Conservation (phyloP, 37 sponge, comb jelly and placozoan species). For the Theonella swinhoei region DNA sequence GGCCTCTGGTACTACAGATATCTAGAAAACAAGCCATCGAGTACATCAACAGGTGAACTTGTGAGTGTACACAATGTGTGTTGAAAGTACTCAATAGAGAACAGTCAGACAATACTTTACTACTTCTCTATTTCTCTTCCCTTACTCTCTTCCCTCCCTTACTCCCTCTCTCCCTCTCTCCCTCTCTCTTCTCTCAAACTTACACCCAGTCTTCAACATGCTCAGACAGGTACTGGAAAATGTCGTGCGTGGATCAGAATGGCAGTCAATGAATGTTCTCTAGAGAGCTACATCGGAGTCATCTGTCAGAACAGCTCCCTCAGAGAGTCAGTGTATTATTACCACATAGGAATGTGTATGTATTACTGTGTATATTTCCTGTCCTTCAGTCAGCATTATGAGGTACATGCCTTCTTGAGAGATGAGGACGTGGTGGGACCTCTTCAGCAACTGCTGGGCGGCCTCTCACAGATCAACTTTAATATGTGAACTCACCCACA, state of each 20-base stretch:
- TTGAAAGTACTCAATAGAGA: background rate
- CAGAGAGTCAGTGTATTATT: constrained; percentile 16
- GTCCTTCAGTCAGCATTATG: constrained; percentile 72
- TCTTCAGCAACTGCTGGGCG: constrained; percentile 62
- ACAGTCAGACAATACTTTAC: too few species aligned
- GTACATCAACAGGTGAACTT: constrained; percentile 69
- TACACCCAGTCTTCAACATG: constrained; percentile 77
- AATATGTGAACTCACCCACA: constrained; percentile 51
- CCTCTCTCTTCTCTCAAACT: background rate
- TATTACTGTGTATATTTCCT: background rate
- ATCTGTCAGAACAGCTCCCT: constrained; percentile 63
- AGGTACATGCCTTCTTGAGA: constrained; percentile 72
- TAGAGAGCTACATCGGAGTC: constrained; percentile 93
- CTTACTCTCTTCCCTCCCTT: background rate
- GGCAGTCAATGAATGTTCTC: constrained; percentile 89
- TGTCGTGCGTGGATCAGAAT: constrained; percentile 70
- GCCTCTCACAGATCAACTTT: constrained; percentile 65
- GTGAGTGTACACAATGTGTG: too few species aligned
- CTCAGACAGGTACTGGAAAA: constrained; percentile 75
- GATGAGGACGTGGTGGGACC: constrained; percentile 62
- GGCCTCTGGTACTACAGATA: constrained; percentile 77
- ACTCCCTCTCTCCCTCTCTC: background rate
- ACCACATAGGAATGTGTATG: background rate
- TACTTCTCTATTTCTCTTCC: background rate
- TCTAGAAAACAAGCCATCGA: constrained; percentile 83